Evolutionary conservation across 2,888 invertebrate species (phyloP), one percentile per base, ranked within the genome.

Genomic region (Ochropleura plecta): DNA sequence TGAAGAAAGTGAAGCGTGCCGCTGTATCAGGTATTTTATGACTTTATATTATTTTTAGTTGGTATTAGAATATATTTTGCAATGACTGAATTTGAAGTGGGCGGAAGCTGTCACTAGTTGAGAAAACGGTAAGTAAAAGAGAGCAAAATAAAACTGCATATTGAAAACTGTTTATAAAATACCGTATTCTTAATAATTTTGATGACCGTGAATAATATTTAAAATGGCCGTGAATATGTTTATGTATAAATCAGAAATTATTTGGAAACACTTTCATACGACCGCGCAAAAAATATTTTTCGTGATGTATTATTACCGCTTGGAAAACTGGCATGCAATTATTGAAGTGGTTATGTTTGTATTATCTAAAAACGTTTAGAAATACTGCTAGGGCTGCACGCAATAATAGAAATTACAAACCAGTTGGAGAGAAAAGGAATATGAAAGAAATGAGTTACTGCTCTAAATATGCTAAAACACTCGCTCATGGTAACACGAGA

Each of bases 1-100:
- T 91, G 90, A 90, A 92, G 89, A 89, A 85, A 88, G 92, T 92
- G 89, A 90, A 90, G 90, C 86, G 84, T 86, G 80, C 84, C 81
- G 83, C 86, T 86, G 83, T 78, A 75, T 89, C 93, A 92, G 93
- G 93, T 93, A 92, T 83, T 83, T 82, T 78, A 72, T 78, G 63
- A 64, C 40, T 71, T 62, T 73, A 64, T 73, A 81, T 44, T 14
- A 67, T 73, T 70, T 70, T 64, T 86, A 66, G 69, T 71, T 66
- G n/a, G 12, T 77, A 78, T 42, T 53, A 18, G 44, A 44, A 3
- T 44, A 49, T 30, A 12, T 8, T 7, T 65, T 53, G n/a, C 14
- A 46, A 44, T 51, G 49, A 63, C 9, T 42, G 18, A 40, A 49
- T 57, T 44, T 40, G 51, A 55, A 59, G 12, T 70, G 48, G 60